Evolutionary conservation across 2,888 invertebrate genomes (phyloP).

Genomic region (Tridacna gigas): DNA sequence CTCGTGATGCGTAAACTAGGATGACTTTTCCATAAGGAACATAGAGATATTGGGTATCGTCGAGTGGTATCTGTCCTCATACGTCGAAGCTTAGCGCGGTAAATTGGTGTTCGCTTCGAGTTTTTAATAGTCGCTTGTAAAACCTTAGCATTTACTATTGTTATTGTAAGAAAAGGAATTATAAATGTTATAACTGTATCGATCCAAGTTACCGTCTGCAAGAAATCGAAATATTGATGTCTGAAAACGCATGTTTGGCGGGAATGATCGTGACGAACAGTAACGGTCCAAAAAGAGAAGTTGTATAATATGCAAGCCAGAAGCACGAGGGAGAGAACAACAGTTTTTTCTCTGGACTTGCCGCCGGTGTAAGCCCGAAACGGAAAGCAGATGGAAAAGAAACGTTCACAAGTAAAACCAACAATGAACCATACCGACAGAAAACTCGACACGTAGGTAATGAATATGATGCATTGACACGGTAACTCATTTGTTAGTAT

Average conservation of each 20-base stretch:
- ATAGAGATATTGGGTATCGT: neutral
- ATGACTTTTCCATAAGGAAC: neutral
- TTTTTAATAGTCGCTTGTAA: neutral
- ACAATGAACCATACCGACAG: constrained; percentile 94
- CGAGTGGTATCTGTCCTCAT: neutral
- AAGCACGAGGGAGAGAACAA: constrained; percentile 56
- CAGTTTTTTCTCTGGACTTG: constrained; percentile 65
- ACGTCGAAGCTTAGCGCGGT: neutral
- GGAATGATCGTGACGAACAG: constrained; percentile 23
- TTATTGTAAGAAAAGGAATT: constrained; percentile 69
- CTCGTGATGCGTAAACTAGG: constrained; percentile 44
- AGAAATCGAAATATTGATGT: constrained; percentile 46
- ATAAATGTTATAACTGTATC: constrained; percentile 75
- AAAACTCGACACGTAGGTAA: constrained; percentile 89
- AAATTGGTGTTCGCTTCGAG: neutral
- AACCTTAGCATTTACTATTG: constrained; percentile 64
- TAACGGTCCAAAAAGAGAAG: constrained; percentile 72
- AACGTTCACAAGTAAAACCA: constrained; percentile 93
- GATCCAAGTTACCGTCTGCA: constrained; percentile 68
- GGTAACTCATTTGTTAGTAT: constrained; percentile 85
- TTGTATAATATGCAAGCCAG: constrained; percentile 65
- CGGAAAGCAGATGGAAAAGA: constrained; percentile 92
- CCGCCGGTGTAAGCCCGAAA: constrained; percentile 83
- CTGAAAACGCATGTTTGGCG: constrained; percentile 50
- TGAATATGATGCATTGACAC: constrained; percentile 86